Conservation (phyloP, 2,888 invertebrate genomes). For the Teleogryllus oceanicus region DNA sequence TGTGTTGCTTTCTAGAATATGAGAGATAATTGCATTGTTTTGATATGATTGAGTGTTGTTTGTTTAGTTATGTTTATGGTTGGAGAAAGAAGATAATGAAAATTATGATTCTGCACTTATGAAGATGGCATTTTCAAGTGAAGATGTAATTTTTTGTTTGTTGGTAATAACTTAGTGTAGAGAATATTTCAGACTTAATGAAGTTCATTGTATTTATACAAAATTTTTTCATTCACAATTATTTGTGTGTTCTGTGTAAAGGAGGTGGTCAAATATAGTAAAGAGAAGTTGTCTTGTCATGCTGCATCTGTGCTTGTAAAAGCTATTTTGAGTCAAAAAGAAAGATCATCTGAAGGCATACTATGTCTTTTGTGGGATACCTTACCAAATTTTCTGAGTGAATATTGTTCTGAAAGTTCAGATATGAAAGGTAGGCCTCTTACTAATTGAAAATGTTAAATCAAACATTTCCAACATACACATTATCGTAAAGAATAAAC, state of each 20-base stretch:
- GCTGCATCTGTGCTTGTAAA: slow-evolving; percentile 12
- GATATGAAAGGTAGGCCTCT: not conserved
- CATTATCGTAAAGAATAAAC: no score
- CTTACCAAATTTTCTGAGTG: slow-evolving; percentile 19
- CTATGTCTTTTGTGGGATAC: slow-evolving; percentile 25
- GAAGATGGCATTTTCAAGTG: slow-evolving; percentile 12
- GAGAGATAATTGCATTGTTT: no score
- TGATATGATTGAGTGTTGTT: not conserved
- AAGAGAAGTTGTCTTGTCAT: not conserved
- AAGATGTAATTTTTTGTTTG: slow-evolving; percentile 21
- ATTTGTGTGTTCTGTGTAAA: not conserved
- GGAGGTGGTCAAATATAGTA: slow-evolving; percentile 22
- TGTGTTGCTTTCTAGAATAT: no score
- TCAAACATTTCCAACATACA: no score
- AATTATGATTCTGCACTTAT: not conserved
- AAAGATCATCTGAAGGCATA: not conserved
- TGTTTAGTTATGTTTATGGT: slow-evolving; percentile 25
- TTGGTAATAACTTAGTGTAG: slow-evolving; percentile 12
- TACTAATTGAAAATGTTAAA: no score
- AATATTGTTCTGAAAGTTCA: not conserved
- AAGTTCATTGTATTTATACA: not conserved
- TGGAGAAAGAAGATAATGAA: slow-evolving; percentile 22
- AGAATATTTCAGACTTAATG: not conserved
- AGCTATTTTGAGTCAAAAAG: not conserved
- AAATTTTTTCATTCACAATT: not conserved